These are phyloP conservation scores for Labeo calbasu DNA, from an alignment of 2,797 vertebrate genomes.

Conservation along the genomic window DNA sequence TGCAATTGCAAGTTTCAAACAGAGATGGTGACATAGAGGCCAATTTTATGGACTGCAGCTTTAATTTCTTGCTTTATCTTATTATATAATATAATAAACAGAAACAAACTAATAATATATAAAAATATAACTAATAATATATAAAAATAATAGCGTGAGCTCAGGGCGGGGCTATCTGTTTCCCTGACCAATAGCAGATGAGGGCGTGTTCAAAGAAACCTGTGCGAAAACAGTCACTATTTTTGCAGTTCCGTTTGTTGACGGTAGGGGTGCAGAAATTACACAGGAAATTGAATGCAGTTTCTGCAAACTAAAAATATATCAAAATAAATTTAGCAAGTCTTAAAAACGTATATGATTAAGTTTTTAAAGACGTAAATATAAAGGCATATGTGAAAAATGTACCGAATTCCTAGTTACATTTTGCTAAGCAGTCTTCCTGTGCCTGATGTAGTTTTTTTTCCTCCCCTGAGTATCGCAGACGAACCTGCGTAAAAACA, in stretches of 20 bases:
- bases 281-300: background rate
- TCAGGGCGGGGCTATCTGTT: background rate
- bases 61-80: background rate
- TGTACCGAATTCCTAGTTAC: background rate
- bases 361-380: background rate
- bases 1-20: background rate
- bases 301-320: background rate
- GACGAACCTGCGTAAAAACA: slow-evolving; percentile 76
- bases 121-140: background rate
- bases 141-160: background rate
- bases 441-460: slow-evolving; percentile 6
- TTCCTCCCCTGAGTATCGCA: slow-evolving; percentile 77
- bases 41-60: background rate
- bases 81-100: background rate
- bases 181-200: background rate
- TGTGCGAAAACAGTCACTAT: slow-evolving; percentile 1
- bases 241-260: background rate
- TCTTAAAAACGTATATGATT: background rate
- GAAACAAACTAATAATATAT: background rate
- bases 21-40: background rate
- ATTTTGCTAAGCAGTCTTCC: background rate
- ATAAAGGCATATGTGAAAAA: slow-evolving; percentile 6
- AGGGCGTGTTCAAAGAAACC: background rate
- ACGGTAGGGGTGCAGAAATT: background rate
- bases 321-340: background rate